phyloP scores from a whole-genome alignment of 1,140 invertebrate species.

The Bombus turneri region DNA sequence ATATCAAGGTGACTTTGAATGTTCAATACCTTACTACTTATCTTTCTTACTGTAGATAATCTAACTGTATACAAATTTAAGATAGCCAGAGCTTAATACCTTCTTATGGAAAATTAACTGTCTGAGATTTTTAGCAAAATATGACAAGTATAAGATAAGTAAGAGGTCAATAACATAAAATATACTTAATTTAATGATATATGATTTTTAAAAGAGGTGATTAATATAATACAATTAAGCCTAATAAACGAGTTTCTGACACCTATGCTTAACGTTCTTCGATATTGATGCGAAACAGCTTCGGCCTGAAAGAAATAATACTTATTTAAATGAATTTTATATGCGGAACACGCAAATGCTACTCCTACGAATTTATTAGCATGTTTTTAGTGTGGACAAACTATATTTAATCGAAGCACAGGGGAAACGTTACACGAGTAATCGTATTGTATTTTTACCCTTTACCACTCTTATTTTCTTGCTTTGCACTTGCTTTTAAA shows the following conservation, averaged over 20 bases:
- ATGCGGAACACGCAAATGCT: conserved; percentile 38
- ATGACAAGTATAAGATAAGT: too few species aligned
- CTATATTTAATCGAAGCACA: conserved; percentile 12
- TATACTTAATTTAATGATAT: not conserved
- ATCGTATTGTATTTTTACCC: not conserved
- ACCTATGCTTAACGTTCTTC: conserved; percentile 21
- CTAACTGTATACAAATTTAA: not conserved
- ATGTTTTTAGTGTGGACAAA: conserved; percentile 41
- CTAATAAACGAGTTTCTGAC: conserved; percentile 20
- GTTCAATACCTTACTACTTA: not conserved
- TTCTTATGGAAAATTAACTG: not conserved
- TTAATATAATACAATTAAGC: conserved; percentile 27
- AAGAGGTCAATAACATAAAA: too few species aligned
- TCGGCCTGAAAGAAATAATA: conserved; percentile 17
- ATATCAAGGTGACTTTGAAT: conserved; percentile 1
- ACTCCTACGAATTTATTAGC: conserved; percentile 57
- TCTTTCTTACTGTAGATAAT: not conserved
- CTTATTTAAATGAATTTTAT: conserved; percentile 64
- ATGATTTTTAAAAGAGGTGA: not conserved
- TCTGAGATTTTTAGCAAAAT: not conserved
- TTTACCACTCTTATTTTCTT: not conserved
- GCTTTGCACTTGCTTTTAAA: not conserved
- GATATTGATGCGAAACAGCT: conserved; percentile 37
- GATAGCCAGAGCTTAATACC: not conserved
- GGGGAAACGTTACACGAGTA: not conserved